Conservation (phyloP, 1,140 invertebrate species). For the Penaeus indicus region DNA sequence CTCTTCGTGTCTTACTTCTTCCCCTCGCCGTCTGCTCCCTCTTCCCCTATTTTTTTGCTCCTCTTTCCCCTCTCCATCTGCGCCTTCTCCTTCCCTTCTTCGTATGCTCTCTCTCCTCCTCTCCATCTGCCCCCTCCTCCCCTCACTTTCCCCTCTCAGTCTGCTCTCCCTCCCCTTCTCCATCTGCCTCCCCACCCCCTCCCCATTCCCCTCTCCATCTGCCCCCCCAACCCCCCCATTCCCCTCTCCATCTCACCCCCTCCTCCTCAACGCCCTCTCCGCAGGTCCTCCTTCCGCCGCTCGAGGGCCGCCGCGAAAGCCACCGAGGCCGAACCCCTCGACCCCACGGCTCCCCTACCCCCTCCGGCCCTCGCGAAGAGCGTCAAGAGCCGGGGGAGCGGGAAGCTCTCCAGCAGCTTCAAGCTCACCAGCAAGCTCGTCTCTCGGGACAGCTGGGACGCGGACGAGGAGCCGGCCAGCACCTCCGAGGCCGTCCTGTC, state of each 20-base stretch:
- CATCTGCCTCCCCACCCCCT: too few species aligned
- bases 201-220: too few species aligned
- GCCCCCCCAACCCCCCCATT: neutral
- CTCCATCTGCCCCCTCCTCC: too few species aligned
- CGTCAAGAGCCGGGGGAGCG: neutral
- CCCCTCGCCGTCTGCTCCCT: too few species aligned
- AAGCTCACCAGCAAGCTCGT: too few species aligned
- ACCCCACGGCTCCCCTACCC: slow-evolving; percentile 38
- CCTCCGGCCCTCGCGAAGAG: slow-evolving; percentile 23
- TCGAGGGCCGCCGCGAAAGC: neutral
- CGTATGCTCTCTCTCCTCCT: neutral
- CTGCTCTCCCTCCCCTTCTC: neutral
- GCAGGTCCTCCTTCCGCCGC: slow-evolving; percentile 1
- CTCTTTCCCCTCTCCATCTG: too few species aligned
- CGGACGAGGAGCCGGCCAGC: too few species aligned
- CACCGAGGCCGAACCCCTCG: neutral
- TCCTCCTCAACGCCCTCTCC: neutral
- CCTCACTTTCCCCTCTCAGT: too few species aligned
- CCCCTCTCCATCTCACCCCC: neutral
- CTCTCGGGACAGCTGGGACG: too few species aligned
- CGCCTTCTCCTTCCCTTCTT: neutral
- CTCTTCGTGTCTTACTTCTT: too few species aligned
- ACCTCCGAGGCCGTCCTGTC: too few species aligned
- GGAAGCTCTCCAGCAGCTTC: neutral
- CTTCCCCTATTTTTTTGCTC: too few species aligned